Evolutionary conservation across 2,113 vertebrate species (phyloP), one percentile per base, ranked within the genome.

Genomic region (Zapus hudsonius): DNA sequence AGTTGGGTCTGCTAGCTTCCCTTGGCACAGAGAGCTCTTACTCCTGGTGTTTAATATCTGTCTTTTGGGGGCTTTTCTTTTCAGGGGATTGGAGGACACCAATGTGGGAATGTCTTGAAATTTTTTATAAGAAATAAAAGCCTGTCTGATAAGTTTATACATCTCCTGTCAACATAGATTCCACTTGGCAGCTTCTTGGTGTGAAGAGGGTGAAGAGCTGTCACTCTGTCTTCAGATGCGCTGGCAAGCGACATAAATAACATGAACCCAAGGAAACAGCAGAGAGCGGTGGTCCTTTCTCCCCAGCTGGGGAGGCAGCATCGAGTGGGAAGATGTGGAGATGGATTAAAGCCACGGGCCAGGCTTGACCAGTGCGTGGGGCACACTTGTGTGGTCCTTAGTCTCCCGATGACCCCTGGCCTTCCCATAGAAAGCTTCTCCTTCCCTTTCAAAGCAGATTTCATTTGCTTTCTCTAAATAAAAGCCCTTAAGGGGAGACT

Each of bases 181-280:
- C 84, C 47, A 36, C 33, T 83, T 69, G 72, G 81, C 87, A 16
- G 47, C 79, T 57, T 36, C 67, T 82, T 74, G 0, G 17, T 7
- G 57, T 81, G 36, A 52, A 36, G 79, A 13, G 25, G 11, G 25
- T 36, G 67, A 91, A 82, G 81, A 44, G 31, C 64, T 88, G 91
- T 78, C n/a, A 25, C 81, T 78, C 92, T 0, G 0, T 40, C 67
- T 91, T 92, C 75, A 67, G 4, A 36, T 33, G 5, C 15, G 2
- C n/a, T 90, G 90, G 63, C 74, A 47, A 12, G 40, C 66, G 74
- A 83, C 82, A 84, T 78, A 82, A 87, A 69, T 72, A 67, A 85
- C 92, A 86, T 3, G 33, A 70, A n/a, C 23, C 40, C 44, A 73
- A 89, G 75, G 66, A 81, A 61, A n/a, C 11, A 47, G 67, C 15